Base-by-base conservation (phyloP, 2,888 invertebrate genomes). In the Caenorhabditis sp. region DNA sequence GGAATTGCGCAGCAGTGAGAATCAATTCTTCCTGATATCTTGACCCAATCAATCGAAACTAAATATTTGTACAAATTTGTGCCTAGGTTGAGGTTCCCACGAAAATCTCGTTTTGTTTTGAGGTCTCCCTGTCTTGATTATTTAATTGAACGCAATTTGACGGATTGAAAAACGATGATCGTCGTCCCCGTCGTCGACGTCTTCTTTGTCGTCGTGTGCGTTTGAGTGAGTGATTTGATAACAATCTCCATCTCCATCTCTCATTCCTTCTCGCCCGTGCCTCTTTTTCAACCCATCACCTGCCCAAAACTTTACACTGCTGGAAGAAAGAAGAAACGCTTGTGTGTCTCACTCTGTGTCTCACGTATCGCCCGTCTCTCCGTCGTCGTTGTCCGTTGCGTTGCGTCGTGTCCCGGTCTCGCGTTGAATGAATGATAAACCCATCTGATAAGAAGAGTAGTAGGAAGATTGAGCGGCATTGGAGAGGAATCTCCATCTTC, bases 251-350 rank as follows among this genome's bases (percentile, higher is more conserved):
- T 35, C n/a, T n/a, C n/a, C n/a, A n/a, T 22, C 32, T 56, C 37
- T 22, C 51, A 37, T 35, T 24, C 50, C 47, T 24, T 15, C 32
- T 70, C n/a, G 50, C 40, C 40, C 61, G 8, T 53, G 15, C 24
- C 50, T n/a, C n/a, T n/a, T n/a, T 47, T 55, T 67, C 28, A 22
- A 8, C 51, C 37, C 51, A 32, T 32, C 28, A 56, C 56, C 56
- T 56, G 62, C 61, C 64, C 72, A 72, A 35, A 58, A 72, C 72
- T 64, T 72, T 72, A 72, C 72, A 72, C 71, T 47, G 71, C 24
- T 56, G n/a, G 20, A 20, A 47, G 47, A 47, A 18, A 47, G 47
- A 20, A 47, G 47, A 47, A 47, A 11, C 47, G 40, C 47, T 18
- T 11, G 47, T 32, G 32, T 32, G 32, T n/a, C 40, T 40, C 40